Evolutionary conservation across 2,888 invertebrate genomes (phyloP), one percentile per base, ranked within the genome.

Genomic region (Caenorhabditis sinica): DNA sequence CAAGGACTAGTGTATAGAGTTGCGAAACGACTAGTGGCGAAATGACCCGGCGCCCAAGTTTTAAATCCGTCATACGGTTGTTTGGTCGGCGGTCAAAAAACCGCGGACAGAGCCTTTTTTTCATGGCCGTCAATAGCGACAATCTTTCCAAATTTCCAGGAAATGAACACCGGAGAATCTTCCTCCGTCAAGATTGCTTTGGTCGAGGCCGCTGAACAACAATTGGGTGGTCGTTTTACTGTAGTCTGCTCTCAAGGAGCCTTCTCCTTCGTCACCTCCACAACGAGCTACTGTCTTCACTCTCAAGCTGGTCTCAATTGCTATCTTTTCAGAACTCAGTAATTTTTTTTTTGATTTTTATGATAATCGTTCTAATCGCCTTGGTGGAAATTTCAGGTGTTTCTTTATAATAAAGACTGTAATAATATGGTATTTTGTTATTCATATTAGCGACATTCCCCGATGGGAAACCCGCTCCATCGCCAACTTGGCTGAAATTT

Each of bases 231-330:
- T 20, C 72, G 88, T 71, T 90, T 84, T 82, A 85, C 90, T 20
- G 90, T 90, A 28, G 61, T 89, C 40, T 90, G 90, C 82, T 86
- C 90, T 11, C 85, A 88, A 71, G 88, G 88, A 15, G 76, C 86
- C 30, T 87, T 88, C 84, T 89, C 89, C 0, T 89, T 89, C 63
- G 86, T 89, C 65, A 88, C 89, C 43, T 88, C 89, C 40, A 87
- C 87, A 13, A 79, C 85, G 43, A 86, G 82, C 68, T 89, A 87
- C 81, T 89, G 89, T 63, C 71, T 89, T 49, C 88, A 89, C 33
- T 81, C 81, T 0, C 84, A 84, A 23, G 25, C 60, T 15, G 81
- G 81, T 28, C 68, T 84, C 53, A 84, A 84, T 33, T 84, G 84
- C 40, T 84, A 84, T 61, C 73, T 84, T 11, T 84, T 84, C 56